Base-by-base conservation (phyloP, 2,888 invertebrate genomes). In the Drosophila tripunctata region DNA sequence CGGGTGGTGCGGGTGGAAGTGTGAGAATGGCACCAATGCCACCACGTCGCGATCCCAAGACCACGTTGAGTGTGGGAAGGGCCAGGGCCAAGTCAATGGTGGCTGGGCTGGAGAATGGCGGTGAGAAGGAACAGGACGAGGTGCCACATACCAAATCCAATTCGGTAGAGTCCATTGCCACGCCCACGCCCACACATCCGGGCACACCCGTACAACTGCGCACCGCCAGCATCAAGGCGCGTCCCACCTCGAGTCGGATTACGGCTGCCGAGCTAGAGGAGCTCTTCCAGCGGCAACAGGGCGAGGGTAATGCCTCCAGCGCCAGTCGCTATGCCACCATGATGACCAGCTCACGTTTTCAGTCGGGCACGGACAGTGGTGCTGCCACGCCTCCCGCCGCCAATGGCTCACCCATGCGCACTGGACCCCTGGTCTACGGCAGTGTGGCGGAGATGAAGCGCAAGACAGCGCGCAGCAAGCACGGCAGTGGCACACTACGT, bases 361-460 rank as follows among this genome's bases (percentile, higher is more conserved):
- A 95, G 92, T 93, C 93, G 71, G 93, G 91, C 31, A 91, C 91
- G 0, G 93, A 93, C 67, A 93, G 93, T 64, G 92, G 93, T 22
- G 92, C 92, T 50, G 93, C 92, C 83, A 94, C 94, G 58, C 95
- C 94, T 61, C 94, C 94, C 21, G 93, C 93, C 76, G 67, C 79
- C 17, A 90, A 81, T 22, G 88, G 85, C 4, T 95, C 95, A 7
- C 95, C 95, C 4, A 94, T 95, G 55, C 93, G 61, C 0, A 44
- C 62, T 0, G 91, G 93, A 0, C 92, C 93, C 2, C 92, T 94
- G 45, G 97, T 97, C 33, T 98, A 98, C 91, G 96, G 97, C 40
- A 98, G 97, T 89, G 98, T 98, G 38, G 96, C 98, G 0, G 98
- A 98, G 91, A 98, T 98, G 98, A 98, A 98, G 91, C 94, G 98